Evolutionary conservation across 92 coral and sea anemone genomes (phyloP).

Genomic region (Zoanthus solanderi): DNA sequence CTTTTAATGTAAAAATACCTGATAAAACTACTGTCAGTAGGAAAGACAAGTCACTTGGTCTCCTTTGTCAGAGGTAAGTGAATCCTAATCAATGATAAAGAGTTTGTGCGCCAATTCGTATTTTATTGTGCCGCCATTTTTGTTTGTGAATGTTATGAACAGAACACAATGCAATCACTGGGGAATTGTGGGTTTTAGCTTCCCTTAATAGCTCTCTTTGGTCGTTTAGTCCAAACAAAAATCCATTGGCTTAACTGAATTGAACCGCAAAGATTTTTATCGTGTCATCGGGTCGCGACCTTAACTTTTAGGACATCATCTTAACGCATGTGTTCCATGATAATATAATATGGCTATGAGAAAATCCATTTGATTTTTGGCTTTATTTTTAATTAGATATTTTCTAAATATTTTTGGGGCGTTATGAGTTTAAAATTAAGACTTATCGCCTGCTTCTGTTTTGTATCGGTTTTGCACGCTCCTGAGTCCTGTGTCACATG

Average conservation of each 20-base stretch:
- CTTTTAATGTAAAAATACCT: slow-evolving; percentile 53
- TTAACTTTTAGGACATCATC: background rate
- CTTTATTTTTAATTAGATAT: no score
- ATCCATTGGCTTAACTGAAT: background rate
- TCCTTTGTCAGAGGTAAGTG: slow-evolving; percentile 94
- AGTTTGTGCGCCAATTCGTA: slow-evolving; percentile 22
- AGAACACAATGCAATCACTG: slow-evolving; percentile 41
- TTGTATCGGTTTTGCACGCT: no score
- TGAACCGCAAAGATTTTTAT: background rate
- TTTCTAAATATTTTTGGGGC: no score
- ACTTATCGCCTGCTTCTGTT: no score
- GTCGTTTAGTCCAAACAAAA: background rate
- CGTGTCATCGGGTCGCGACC: background rate
- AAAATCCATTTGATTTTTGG: no score
- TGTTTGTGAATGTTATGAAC: slow-evolving; percentile 57
- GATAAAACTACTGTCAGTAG: slow-evolving; percentile 87
- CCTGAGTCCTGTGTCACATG: no score
- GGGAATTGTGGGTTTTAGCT: slow-evolving; percentile 23
- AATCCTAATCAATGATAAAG: background rate
- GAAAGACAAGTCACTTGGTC: slow-evolving; percentile 98
- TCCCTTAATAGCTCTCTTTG: background rate
- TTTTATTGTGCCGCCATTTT: slow-evolving; percentile 84
- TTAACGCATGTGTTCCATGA: no score
- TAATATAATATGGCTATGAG: no score
- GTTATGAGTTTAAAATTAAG: no score